Base-by-base conservation (phyloP, 2,797 vertebrate genomes). In the Myotis findleyi region DNA sequence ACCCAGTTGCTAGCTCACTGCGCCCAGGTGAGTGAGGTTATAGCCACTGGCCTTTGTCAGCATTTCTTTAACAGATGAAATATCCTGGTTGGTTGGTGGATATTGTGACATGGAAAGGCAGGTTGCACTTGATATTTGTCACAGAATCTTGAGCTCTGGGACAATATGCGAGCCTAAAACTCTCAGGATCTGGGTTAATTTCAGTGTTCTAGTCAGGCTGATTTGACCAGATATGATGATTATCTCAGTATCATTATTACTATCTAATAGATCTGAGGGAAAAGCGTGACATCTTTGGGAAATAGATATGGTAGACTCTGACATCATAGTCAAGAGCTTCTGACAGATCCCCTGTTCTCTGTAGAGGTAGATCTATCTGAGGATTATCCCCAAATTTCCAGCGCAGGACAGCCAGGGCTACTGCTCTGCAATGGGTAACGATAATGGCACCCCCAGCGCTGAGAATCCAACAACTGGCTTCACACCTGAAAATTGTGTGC, bases 11-110 rank as follows among this genome's bases (percentile, higher is more conserved):
- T 87, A 1, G 10, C 86, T 91, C 49, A 23, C 41, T 82, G 69
- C 62, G 62, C 71, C 53, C 68, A 69, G 76, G 49, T 75, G 49
- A 79, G 69, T 10, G 87, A 76, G 30, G 86, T 82, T 77, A n/a
- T 4, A 73, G 85, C 69, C 86, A 69, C 75, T 83, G 86, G 64
- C 81, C 82, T 90, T 92, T 77, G 86, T 69, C 57, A 73, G 59
- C 59, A 12, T 14, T 14, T 62, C 27, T 79, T 79, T 64, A 55
- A 72, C n/a, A 55, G 47, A 73, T 18, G 55, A 73, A 17, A 27
- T 27, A 5, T 36, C 20, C 47, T 57, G 4, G 12, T 68, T 57
- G 4, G 16, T 68, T 82, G 49, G 27, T 30, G 68, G 38, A 4
- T 25, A 73, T 14, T 44, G n/a, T 30, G 64, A 41, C 81, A 14